Evolutionary conservation across 2,113 vertebrate species (phyloP).

Genomic region (Coptodon bakossiorum): DNA sequence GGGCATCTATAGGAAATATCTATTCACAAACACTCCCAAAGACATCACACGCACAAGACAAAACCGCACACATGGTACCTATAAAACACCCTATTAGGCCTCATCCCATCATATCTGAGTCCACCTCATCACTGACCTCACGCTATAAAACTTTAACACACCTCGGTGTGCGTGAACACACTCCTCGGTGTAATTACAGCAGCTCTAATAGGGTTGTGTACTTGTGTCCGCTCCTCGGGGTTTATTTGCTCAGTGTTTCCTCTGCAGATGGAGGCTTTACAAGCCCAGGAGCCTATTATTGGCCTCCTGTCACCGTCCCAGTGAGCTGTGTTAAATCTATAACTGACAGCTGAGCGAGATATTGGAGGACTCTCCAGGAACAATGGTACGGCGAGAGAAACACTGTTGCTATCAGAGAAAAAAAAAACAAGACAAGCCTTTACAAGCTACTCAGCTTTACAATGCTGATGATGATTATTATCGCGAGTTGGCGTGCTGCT

Average conservation of each 20-base stretch:
- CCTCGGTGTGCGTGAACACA: conserved; percentile 45
- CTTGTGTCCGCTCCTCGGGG: conserved; percentile 42
- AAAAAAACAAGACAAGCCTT: conserved; percentile 15
- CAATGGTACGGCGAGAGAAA: conserved; percentile 27
- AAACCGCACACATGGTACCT: conserved; percentile 23
- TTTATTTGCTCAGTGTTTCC: conserved; percentile 63
- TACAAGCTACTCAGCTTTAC: conserved; percentile 44
- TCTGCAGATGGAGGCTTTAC: conserved; percentile 67
- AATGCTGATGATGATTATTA: conserved; percentile 34
- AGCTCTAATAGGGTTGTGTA: conserved; percentile 54
- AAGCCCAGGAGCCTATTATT: conserved; percentile 59
- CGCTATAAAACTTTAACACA: conserved; percentile 65
- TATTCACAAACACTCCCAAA: background rate
- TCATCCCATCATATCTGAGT: conserved; percentile 63
- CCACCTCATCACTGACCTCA: conserved; percentile 65
- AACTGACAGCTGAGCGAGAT: conserved; percentile 59
- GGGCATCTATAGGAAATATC: conserved; percentile 3
- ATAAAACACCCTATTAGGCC: conserved; percentile 60
- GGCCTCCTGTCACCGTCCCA: conserved; percentile 59
- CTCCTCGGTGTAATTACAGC: conserved; percentile 53
- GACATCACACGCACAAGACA: conserved; percentile 1
- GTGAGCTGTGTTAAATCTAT: conserved; percentile 62
- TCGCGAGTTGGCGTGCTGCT: background rate
- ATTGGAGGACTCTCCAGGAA: conserved; percentile 45
- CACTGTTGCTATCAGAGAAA: conserved; percentile 20